These are phyloP conservation scores for Calameuta filiformis DNA, from an alignment of 2,888 invertebrate species.

Conservation along the genomic window DNA sequence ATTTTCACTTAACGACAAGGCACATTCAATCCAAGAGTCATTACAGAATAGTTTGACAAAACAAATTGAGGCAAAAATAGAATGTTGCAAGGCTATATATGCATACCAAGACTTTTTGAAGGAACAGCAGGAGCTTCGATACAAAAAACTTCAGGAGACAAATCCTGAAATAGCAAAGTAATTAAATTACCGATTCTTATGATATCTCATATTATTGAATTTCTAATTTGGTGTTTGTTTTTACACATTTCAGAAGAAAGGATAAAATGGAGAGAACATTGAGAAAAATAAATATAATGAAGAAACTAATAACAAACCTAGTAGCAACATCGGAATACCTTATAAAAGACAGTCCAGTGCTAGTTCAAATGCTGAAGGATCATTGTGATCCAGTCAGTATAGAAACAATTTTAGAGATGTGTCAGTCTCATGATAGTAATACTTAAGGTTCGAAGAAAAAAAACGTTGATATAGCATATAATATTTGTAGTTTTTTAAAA, in stretches of 20 bases:
- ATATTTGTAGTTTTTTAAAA: not conserved
- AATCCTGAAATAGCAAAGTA: conserved; percentile 39
- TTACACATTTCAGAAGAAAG: conserved; percentile 32
- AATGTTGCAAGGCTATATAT: conserved; percentile 34
- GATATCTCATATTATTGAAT: not conserved
- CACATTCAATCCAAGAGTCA: conserved; percentile 22
- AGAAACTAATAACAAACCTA: conserved; percentile 43
- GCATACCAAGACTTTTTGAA: conserved; percentile 38
- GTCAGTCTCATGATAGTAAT: not conserved
- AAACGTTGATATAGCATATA: too few relatives aligned
- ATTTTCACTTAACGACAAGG: conserved; percentile 30
- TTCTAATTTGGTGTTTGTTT: not conserved
- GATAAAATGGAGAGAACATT: conserved; percentile 27
- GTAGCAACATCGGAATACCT: conserved; percentile 30
- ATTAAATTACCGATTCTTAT: conserved; percentile 6
- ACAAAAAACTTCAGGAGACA: conserved; percentile 33
- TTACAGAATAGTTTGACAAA: conserved; percentile 25
- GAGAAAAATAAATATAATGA: conserved; percentile 41
- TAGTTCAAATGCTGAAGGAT: conserved; percentile 35
- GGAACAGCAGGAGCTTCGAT: conserved; percentile 29
- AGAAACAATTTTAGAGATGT: conserved; percentile 37
- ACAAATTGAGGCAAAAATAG: conserved; percentile 34
- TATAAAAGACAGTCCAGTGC: conserved; percentile 19
- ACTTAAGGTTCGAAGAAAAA: not conserved
- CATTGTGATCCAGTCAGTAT: conserved; percentile 40